Evolutionary conservation across 2,888 invertebrate genomes (phyloP).

Genomic region (Clitarchus hookeri): DNA sequence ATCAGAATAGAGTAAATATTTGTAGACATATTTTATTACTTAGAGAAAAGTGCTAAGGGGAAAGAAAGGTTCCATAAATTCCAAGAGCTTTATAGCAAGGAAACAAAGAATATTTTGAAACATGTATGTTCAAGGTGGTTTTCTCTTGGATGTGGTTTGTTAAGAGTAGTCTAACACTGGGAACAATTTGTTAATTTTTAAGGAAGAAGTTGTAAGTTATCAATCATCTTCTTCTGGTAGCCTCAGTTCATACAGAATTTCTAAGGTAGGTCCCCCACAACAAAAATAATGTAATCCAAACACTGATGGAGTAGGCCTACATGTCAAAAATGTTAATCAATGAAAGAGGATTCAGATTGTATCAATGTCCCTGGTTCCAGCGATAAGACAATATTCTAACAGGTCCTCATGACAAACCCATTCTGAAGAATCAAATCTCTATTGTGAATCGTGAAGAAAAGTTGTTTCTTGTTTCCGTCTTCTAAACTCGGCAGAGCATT

Average conservation of each 20-base stretch:
- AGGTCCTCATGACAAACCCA: not conserved
- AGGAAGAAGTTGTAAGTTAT: too few species aligned
- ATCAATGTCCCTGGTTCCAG: not conserved
- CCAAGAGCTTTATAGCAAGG: too few species aligned
- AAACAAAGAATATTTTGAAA: not conserved
- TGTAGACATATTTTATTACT: too few species aligned
- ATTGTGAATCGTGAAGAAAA: not conserved
- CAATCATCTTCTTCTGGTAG: too few species aligned
- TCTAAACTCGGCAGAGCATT: slow-evolving; percentile 2
- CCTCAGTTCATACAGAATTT: too few species aligned
- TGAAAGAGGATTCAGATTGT: not conserved
- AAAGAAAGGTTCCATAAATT: too few species aligned
- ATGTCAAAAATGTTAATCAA: not conserved
- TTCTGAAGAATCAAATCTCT: not conserved
- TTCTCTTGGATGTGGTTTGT: not conserved
- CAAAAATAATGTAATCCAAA: not conserved
- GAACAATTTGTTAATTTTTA: not conserved
- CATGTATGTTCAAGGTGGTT: not conserved
- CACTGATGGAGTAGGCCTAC: not conserved
- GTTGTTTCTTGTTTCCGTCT: not conserved
- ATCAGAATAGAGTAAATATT: too few species aligned
- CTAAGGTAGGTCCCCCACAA: not conserved
- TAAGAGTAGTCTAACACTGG: not conserved
- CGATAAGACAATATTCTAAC: not conserved
- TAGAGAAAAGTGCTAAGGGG: too few species aligned